phyloP scores from a whole-genome alignment of 2,888 invertebrate species.

The Pterobdella sp. region DNA sequence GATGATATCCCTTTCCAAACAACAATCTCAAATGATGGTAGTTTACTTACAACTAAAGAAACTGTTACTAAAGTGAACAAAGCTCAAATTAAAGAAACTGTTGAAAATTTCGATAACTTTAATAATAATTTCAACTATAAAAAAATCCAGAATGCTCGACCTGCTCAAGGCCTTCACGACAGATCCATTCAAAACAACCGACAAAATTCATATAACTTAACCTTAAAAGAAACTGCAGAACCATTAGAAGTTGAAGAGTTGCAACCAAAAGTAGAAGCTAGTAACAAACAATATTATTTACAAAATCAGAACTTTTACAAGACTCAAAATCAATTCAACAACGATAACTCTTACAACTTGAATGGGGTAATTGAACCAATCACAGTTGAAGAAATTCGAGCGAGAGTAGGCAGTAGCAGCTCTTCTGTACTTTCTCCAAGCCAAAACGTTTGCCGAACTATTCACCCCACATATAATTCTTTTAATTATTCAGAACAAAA shows the following conservation, averaged over 20 bases:
- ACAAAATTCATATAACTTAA: too few species aligned
- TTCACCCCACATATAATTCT: neutral
- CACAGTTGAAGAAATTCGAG: neutral
- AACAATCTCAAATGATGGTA: slow-evolving; percentile 26
- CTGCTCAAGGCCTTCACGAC: neutral
- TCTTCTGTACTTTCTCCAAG: neutral
- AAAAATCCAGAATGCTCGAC: neutral
- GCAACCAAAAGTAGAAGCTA: neutral
- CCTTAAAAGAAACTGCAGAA: neutral
- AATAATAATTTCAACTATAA: neutral
- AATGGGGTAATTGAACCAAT: neutral
- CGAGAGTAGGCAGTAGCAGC: neutral
- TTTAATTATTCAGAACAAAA: slow-evolving; percentile 47
- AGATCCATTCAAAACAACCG: neutral
- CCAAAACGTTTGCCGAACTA: neutral
- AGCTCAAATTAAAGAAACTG: slow-evolving; percentile 32
- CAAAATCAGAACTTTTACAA: too few species aligned
- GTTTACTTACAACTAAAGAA: slow-evolving; percentile 59
- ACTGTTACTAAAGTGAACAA: slow-evolving; percentile 31
- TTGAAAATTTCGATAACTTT: slow-evolving; percentile 26
- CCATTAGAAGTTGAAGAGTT: neutral
- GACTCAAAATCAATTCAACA: too few species aligned
- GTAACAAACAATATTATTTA: too few species aligned
- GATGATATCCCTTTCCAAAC: slow-evolving; percentile 31
- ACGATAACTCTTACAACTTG: too few species aligned